These are phyloP conservation scores for Epinephelus awoara DNA, from an alignment of 2,797 vertebrate genomes.

Conservation along the genomic window DNA sequence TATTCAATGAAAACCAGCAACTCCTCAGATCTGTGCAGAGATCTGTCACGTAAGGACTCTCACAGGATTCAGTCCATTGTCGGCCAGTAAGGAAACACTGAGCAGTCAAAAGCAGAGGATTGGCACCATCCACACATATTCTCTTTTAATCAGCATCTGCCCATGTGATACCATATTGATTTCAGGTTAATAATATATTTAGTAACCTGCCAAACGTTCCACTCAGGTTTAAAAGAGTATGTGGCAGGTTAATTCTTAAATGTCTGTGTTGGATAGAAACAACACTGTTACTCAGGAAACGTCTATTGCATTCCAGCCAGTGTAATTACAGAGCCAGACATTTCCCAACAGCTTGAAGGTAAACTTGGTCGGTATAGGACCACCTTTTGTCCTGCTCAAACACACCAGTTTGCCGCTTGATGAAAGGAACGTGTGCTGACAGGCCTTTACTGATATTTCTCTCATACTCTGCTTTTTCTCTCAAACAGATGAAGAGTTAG, in stretches of 20 bases:
- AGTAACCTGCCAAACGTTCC: constrained; percentile 44
- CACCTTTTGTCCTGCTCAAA: constrained; percentile 53
- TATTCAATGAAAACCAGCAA: constrained; percentile 8
- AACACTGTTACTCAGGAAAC: constrained; percentile 64
- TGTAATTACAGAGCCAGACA: constrained; percentile 75
- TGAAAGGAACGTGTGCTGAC: constrained; percentile 58
- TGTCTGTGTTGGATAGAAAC: constrained; percentile 63
- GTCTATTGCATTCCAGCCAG: constrained; percentile 67
- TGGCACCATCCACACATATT: constrained; percentile 19
- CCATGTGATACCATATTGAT: constrained; percentile 11
- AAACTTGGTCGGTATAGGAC: constrained; percentile 27
- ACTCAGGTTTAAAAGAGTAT: constrained; percentile 35
- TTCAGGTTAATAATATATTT: constrained; percentile 36
- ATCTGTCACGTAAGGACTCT: constrained; percentile 11
- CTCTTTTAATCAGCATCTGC: constrained; percentile 35
- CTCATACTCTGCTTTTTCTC: constrained; percentile 39
- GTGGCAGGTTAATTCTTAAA: constrained; percentile 55
- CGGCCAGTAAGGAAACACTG: constrained; percentile 17
- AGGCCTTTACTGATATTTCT: constrained; percentile 39
- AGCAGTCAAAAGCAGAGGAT: constrained; percentile 15
- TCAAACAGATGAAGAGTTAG: constrained; percentile 51
- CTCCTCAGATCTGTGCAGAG: constrained; percentile 14
- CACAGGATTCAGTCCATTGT: constrained; percentile 5
- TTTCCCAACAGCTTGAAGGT: constrained; percentile 68
- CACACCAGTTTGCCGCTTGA: constrained; percentile 23